Evolutionary conservation across 92 coral and sea anemone genomes (phyloP).

Genomic region (Epizoanthus stellaris): DNA sequence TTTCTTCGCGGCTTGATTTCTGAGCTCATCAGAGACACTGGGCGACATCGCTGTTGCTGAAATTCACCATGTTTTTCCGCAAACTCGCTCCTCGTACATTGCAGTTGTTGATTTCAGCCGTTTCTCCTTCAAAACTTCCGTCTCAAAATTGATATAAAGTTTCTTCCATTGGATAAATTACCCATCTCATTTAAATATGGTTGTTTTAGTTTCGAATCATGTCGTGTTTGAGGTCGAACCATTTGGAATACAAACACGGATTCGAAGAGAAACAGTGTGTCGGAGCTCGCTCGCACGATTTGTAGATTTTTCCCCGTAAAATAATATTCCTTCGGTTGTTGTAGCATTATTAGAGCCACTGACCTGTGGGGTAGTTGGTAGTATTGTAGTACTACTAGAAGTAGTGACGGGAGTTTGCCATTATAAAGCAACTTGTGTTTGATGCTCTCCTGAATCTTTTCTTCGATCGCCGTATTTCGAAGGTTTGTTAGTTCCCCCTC

Average conservation of each 20-base stretch:
- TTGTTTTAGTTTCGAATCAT: constrained; percentile 25
- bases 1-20: constrained; percentile 14
- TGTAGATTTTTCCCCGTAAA: not conserved
- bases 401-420: not conserved
- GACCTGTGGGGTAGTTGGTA: not conserved
- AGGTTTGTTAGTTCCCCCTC: too few species aligned
- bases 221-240: constrained; percentile 16
- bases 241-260: not conserved
- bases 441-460: not conserved
- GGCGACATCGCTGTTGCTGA: constrained; percentile 34
- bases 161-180: constrained; percentile 15
- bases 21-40: not conserved
- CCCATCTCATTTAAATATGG: constrained; percentile 5
- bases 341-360: not conserved
- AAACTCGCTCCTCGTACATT: constrained; percentile 37
- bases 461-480: too few species aligned
- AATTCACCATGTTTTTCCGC: constrained; percentile 65
- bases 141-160: constrained; percentile 34
- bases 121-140: constrained; percentile 60
- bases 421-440: not conserved
- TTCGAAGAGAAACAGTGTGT: not conserved
- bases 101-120: constrained; percentile 40
- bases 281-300: not conserved
- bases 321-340: not conserved
- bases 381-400: constrained; percentile 1